Base-by-base conservation (phyloP, 2,888 invertebrate species). In the Esperia sulphurella region DNA sequence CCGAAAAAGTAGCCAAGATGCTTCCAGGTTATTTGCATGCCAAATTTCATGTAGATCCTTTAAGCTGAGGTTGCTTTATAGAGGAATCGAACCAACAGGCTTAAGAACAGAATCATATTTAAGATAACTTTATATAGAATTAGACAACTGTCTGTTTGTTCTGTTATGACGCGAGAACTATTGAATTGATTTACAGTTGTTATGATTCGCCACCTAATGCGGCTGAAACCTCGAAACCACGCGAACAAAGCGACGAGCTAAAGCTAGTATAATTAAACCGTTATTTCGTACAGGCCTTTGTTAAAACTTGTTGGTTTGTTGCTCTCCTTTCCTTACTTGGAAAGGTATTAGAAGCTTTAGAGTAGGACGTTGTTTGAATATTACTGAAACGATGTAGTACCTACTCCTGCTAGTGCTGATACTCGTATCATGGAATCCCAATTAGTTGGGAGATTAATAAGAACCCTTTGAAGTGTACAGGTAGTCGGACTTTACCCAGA, bases 231-330 rank as follows among this genome's bases (percentile, higher is more conserved):
- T 21, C 21, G 21, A 21, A 21, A 21, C 21, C 21, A 21, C 21
- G 21, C 21, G 21, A 21, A 21, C 21, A 21, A 21, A 5, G 21
- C 21, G 21, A 5, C 21, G 3, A 44, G 45, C 50, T 47, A 33
- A 49, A 53, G 48, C 35, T n/a, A 10, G 35, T 21, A 48, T 63
- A 57, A 65, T 64, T 61, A 63, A 57, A 55, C 49, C 54, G 37
- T 61, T 68, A 64, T 58, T 58, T 63, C 59, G 59, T 57, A 44
- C 48, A 33, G 50, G 49, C 46, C 52, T 58, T 59, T 58, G 56
- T 61, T 60, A 53, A 60, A 63, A 60, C 53, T 62, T 58, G 55
- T 48, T 53, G 48, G 54, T 55, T 43, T 49, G 37, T 46, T 46
- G 12, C 39, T 45, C 46, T 14, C 52, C 51, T 48, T 49, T 43